Conservation (phyloP, 2,888 invertebrate species). For the Agapostemon virescens region DNA sequence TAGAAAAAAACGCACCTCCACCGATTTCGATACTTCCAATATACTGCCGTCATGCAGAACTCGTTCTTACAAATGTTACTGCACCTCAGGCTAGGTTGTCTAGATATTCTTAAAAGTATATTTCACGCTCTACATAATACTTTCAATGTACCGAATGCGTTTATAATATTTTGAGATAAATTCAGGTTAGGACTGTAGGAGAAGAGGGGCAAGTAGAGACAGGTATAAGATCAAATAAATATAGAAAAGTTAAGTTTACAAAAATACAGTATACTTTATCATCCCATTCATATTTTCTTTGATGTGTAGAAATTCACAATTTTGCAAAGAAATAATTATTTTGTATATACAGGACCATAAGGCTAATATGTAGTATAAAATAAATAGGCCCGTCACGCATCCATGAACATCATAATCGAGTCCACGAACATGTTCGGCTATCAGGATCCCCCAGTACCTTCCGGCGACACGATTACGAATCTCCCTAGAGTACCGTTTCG, state of each 20-base stretch:
- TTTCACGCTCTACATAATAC: not conserved
- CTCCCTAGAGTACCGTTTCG: conserved; percentile 52
- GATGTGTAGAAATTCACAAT: not conserved
- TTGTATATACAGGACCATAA: not conserved
- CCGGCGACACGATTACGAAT: conserved; percentile 44
- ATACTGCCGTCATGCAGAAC: not conserved
- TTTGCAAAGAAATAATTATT: not conserved
- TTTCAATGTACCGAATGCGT: not conserved
- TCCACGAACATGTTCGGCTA: conserved; percentile 31
- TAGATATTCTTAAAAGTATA: not conserved
- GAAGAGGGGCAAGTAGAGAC: not conserved
- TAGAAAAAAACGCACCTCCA: no score
- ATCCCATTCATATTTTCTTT: not conserved
- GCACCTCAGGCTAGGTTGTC: not conserved
- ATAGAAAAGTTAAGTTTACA: not conserved
- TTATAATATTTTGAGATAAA: not conserved
- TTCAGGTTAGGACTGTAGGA: not conserved
- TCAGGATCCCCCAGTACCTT: conserved; percentile 24
- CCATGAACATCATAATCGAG: conserved; percentile 21
- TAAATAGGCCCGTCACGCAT: not conserved
- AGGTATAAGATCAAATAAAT: not conserved
- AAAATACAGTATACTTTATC: not conserved
- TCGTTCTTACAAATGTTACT: not conserved
- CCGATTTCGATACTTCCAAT: no score
- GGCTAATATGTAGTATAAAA: not conserved